These are phyloP conservation scores for Alsophila aescularia DNA, from an alignment of 2,888 invertebrate genomes.

Conservation along the genomic window DNA sequence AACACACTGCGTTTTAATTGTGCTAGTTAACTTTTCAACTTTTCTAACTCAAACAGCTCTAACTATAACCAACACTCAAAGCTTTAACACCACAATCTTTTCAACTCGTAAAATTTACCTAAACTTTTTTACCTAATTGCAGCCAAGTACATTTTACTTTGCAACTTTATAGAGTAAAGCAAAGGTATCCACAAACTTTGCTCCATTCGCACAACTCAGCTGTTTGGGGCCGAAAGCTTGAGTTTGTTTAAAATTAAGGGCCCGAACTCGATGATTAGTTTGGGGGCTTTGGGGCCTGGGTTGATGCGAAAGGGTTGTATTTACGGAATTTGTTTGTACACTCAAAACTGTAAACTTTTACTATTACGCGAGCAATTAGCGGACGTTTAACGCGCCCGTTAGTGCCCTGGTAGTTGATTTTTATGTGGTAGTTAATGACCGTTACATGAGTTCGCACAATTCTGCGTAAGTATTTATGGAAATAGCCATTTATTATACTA, in stretches of 20 bases:
- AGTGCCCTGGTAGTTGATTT: slow-evolving; percentile 19
- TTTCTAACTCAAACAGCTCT: not conserved
- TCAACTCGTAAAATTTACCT: not conserved
- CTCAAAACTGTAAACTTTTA: slow-evolving; percentile 39
- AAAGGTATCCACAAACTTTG: slow-evolving; percentile 19
- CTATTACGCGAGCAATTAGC: slow-evolving; percentile 41
- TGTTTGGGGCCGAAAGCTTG: slow-evolving; percentile 16
- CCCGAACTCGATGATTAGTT: slow-evolving; percentile 40
- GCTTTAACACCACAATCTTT: slow-evolving; percentile 2
- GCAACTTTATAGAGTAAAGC: slow-evolving; percentile 12
- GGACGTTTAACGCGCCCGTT: slow-evolving; percentile 32
- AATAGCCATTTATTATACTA: no score
- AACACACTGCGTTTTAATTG: no score
- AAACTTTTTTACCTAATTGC: slow-evolving; percentile 12
- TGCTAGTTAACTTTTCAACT: not conserved
- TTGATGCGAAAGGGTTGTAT: slow-evolving; percentile 37
- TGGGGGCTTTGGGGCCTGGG: slow-evolving; percentile 18
- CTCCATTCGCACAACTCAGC: slow-evolving; percentile 10
- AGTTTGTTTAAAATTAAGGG: slow-evolving; percentile 37
- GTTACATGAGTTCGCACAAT: slow-evolving; percentile 3
- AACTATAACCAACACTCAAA: not conserved
- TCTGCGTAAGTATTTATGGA: not conserved
- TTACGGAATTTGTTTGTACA: slow-evolving; percentile 35
- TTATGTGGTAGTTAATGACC: slow-evolving; percentile 19
- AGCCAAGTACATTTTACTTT: slow-evolving; percentile 8